phyloP scores from a whole-genome alignment of 2,113 vertebrate genomes.

The Corydoras maculifer region DNA sequence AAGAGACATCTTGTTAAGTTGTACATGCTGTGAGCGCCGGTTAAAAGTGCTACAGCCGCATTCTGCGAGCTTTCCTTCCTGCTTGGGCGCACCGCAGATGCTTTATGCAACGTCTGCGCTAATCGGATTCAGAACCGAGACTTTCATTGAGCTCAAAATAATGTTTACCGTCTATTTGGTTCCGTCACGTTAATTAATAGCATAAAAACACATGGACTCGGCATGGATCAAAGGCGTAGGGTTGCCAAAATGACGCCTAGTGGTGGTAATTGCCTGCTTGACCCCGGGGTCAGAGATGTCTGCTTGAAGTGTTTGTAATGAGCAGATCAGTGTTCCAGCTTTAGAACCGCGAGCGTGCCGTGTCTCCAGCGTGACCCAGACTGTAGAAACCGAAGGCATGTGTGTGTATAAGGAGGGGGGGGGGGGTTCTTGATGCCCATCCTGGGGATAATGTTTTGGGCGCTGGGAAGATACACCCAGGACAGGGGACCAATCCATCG shows the following conservation, averaged over 20 bases:
- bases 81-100: constrained; percentile 51
- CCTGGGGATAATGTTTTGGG: no score
- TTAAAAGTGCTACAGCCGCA: constrained; percentile 60
- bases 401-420: no score
- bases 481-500: no score
- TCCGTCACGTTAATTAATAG: no score
- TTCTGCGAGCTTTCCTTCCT: constrained; percentile 59
- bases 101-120: constrained; percentile 20
- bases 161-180: no score
- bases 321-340: constrained; percentile 1
- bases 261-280: constrained; percentile 12
- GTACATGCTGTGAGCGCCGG: constrained; percentile 50
- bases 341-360: no score
- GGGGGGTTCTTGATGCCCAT: no score
- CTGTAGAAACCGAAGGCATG: constrained; percentile 49
- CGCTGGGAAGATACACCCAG: no score
- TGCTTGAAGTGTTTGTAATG: constrained; percentile 6
- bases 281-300: constrained; percentile 7
- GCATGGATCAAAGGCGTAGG: not conserved
- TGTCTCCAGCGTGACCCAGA: constrained; percentile 4
- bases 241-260: not conserved
- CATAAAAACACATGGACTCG: no score
- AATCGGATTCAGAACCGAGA: constrained; percentile 18
- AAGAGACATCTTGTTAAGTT: constrained; percentile 66
- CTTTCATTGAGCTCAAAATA: not conserved